Evolutionary conservation across 1,140 invertebrate species (phyloP), one percentile per base, ranked within the genome.

Genomic region (Sycophaga agraensis): DNA sequence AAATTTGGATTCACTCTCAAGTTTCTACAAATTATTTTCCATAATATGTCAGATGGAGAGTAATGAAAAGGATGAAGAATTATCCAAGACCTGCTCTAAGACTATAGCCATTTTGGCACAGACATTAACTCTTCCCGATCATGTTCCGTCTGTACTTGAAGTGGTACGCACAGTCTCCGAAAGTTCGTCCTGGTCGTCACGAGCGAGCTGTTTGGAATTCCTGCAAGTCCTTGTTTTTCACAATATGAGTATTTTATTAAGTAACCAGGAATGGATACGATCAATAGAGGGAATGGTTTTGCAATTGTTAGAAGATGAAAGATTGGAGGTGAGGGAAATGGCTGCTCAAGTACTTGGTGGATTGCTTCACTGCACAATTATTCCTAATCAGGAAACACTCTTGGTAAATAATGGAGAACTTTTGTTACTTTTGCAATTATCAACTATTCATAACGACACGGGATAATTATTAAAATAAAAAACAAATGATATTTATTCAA

Each of bases 301-400:
- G 16, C 74, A 76, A 48, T 76, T 91, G 5, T 77, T 93, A 61
- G 80, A 86, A 65, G 91, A 93, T 74, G 79, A 85, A 16, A 79
- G 88, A 59, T 77, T 91, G 2, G 91, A 93, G 82, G 91, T 93
- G 11, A 82, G 93, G 59, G 87, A 92, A 72, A 87, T 87, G 65
- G 92, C 94, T 21, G 87, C 89, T 2, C 86, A 89, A 68, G 88
- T 95, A 17, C 82, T 98, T 1, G 88, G 92, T 63, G 94, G 94
- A 26, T 80, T 97, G 28, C 83, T 97, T 65, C 94, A 96, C 73
- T 95, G 91, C 72, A 86, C 87, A 22, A 92, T 93, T 67, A 82
- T 96, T 39, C 76, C 80, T 2, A 72, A 86, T 61, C 83, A 85
- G 40, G 79, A 84, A 45, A 68, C 76, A 39, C 82, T 89, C 39